phyloP scores from a whole-genome alignment of 2,113 vertebrate species.

The Acinonyx jubatus region DNA sequence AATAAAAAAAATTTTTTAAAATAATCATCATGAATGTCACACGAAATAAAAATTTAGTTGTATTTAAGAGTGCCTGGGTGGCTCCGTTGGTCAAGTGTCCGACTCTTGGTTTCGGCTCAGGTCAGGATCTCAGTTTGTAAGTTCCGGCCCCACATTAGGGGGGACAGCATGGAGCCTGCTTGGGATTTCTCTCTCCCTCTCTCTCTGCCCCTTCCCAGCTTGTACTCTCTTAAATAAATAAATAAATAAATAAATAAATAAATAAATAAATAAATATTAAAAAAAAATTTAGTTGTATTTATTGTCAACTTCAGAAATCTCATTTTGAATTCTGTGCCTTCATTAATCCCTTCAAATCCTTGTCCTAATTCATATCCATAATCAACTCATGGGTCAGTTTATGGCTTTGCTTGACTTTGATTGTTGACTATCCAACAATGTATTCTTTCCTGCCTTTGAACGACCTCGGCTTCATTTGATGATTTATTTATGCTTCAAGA shows the following conservation, averaged over 20 bases:
- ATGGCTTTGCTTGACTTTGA: conserved; percentile 13
- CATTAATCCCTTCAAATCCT: not conserved
- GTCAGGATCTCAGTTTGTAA: no score
- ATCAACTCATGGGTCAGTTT: not conserved
- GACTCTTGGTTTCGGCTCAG: no score
- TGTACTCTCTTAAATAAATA: no score
- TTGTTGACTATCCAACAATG: not conserved
- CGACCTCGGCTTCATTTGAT: not conserved
- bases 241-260: no score
- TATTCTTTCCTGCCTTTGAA: not conserved
- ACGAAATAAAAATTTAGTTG: not conserved
- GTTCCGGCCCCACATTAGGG: no score
- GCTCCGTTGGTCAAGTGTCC: no score
- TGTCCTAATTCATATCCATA: not conserved
- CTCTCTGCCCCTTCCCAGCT: no score
- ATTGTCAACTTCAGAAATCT: conserved; percentile 10
- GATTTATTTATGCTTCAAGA: conserved; percentile 3
- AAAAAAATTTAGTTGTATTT: not conserved
- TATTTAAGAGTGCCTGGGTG: not conserved
- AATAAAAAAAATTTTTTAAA: no score
- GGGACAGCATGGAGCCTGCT: no score
- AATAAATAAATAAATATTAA: not conserved
- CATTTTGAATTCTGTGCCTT: conserved; percentile 38
- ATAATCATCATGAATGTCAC: not conserved
- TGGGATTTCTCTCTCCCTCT: no score